Base-by-base conservation (phyloP, 2,888 invertebrate genomes). In the Melieria picta region DNA sequence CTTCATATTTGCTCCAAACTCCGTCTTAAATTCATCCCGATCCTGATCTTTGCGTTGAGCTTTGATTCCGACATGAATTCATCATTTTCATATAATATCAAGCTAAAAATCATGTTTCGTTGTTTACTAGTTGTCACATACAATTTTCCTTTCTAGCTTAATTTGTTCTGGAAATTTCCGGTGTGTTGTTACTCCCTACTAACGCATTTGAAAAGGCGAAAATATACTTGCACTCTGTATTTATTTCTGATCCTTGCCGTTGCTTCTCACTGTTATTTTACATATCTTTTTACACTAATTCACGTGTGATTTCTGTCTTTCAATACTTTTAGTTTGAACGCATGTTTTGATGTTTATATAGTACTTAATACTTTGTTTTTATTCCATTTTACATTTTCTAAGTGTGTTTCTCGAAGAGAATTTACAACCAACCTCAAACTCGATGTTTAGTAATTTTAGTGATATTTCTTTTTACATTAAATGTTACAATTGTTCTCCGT, bases 401-500 rank as follows among this genome's bases (percentile, higher is more conserved):
- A 56, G 55, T 46, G 66, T 75, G 16, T 58, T 68, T 63, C 67
- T 45, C 50, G 30, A 65, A 7, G 42, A 4, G 61, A 67, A 67
- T 5, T 60, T 9, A 46, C 50, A 16, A 6, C 30, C 7, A 7
- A 52, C 48, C 47, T 10, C 45, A 30, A 68, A 52, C 45, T 62
- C 7, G 63, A 64, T 69, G 69, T 69, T 65, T 65, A 70, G 70
- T 70, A 70, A 69, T 63, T 73, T 72, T 69, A 71, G 72, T 66
- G 58, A 65, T 65, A 71, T 72, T 76, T 73, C 65, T 73, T 73
- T 75, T 72, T 77, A 75, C 72, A 80, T 81, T 82, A 81, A 83
- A 83, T 80, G 84, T 83, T 83, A 82, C 83, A 82, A 83, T 82
- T 78, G 80, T 83, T 82, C 82, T 84, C 83, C 82, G 84, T 83